Evolutionary conservation across 1,140 invertebrate genomes (phyloP).

Genomic region (Meteorus sp.): DNA sequence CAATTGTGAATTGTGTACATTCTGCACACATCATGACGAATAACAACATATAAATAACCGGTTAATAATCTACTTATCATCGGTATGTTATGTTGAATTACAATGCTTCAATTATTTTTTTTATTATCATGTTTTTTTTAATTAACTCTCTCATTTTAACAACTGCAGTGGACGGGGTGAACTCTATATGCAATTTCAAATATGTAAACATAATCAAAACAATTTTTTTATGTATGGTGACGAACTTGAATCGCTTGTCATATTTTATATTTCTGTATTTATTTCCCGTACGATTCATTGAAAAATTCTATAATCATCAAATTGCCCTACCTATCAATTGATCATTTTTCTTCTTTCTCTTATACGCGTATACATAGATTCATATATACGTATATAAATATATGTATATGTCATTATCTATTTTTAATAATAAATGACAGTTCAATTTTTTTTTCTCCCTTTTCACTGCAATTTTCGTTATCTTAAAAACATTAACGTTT

Average conservation of each 20-base stretch:
- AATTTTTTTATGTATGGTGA: background rate
- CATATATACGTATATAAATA: too few species aligned
- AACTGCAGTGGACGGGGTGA: constrained; percentile 10
- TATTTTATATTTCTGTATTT: background rate
- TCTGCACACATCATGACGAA: too few species aligned
- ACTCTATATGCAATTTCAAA: constrained; percentile 13
- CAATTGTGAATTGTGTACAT: too few species aligned
- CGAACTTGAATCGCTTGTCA: background rate
- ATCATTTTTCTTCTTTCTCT: constrained; percentile 7
- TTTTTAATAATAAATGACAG: constrained; percentile 1
- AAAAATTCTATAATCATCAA: constrained; percentile 14
- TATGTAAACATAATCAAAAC: background rate
- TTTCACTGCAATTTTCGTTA: constrained; percentile 17
- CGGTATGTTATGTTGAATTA: constrained; percentile 8
- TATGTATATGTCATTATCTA: too few species aligned
- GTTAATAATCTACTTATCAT: constrained; percentile 9
- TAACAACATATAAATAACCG: too few species aligned
- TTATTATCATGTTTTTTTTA: background rate
- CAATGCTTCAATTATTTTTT: constrained; percentile 13
- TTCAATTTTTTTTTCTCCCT: constrained; percentile 4
- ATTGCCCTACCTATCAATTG: constrained; percentile 18
- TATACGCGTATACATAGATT: too few species aligned
- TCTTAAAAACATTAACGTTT: constrained; percentile 30
- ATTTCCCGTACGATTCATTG: constrained; percentile 4
- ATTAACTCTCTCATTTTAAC: background rate